Evolutionary conservation across 2,113 vertebrate species (phyloP), one percentile per base, ranked within the genome.

Genomic region (Catagonus wagneri): DNA sequence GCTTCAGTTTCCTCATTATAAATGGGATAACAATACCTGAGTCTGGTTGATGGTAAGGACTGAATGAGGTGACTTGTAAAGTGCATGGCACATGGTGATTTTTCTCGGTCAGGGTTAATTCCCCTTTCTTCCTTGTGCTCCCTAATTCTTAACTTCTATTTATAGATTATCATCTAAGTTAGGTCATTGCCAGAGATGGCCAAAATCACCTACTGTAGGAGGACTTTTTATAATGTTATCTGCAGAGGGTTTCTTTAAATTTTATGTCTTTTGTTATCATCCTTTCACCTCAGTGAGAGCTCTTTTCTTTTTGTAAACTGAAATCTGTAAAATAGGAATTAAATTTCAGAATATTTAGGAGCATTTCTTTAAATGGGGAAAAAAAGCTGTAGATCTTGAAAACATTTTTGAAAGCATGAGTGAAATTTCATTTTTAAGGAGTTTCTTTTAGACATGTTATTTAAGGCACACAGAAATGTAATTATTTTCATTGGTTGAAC

Each of bases 401-500:
- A 66, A 44, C 19, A 50, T 83, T 75, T 80, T 68, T 60, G 61
- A 92, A 68, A 66, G 58, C 4, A 32, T 85, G 17, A 93, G 32
- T 58, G 12, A 65, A 76, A 54, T 71, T 89, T 89, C 39, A 75
- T 83, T 75, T 90, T 94, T 84, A 36, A 52, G 39, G 23, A 12
- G 34, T 65, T 89, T 58, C 68, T 56, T 81, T 27, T 60, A 56
- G 54, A 36, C 78, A 7, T n/a, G 85, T 65, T 90, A 50, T 61
- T 81, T 65, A 68, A 95, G 25, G 63, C 11, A 81, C 20, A 85
- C 25, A 13, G 29, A 79, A 89, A 79, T 85, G 34, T 65, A 90
- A 80, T 86, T 91, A n/a, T 34, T 79, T 79, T 93, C n/a, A 85
- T 74, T 86, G 29, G 44, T 44, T 79, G 66, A 56, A 29, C 63